Base-by-base conservation (phyloP, 2,888 invertebrate genomes). In the Cantharis nigra region DNA sequence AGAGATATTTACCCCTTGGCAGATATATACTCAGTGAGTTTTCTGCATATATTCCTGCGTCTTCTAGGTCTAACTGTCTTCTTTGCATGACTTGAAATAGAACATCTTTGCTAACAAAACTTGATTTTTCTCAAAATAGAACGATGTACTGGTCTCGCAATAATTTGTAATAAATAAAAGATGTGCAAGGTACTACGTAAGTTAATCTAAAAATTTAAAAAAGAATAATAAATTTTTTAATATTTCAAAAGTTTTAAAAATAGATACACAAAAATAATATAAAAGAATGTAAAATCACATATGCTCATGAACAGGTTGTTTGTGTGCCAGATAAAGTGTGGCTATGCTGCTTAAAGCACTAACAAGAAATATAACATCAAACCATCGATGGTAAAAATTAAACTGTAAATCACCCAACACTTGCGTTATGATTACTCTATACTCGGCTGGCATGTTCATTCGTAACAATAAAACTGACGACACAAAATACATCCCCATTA, bases 401-500 rank as follows among this genome's bases (percentile, higher is more conserved):
- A 99, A 99, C 88, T 99, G 98, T 79, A 99, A 90, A 86, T 98
- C 98, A 0, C 99, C 99, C 16, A 99, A 89, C 0, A 99, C 99
- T 90, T 95, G 92, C 0, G 95, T 95, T 79, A 96, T 94, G 63
- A 99, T 99, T 69, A 94, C 94, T 62, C 99, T 92, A 88, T 99
- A 99, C 87, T 99, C 98, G 0, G 96, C 93, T 0, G 99, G 99
- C 97, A 99, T 98, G 87, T 99, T 99, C 99, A 99, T 99, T 30
- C 99, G 91, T 94, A 99, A 97, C 63, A 99, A 89, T 0, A 99
- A 91, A 0, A 99, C 99, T 0, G 97, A 98, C 0, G 98, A 98
- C 73, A 99, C 97, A 89, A 99, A 99, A 87, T 99, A 99, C 99
- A 99, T 99, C 63, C 99, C 99, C 99, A 99, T 99, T 83, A 99